Evolutionary conservation across 2,888 invertebrate species (phyloP).

Genomic region (Lepidocyrtoides sp.): DNA sequence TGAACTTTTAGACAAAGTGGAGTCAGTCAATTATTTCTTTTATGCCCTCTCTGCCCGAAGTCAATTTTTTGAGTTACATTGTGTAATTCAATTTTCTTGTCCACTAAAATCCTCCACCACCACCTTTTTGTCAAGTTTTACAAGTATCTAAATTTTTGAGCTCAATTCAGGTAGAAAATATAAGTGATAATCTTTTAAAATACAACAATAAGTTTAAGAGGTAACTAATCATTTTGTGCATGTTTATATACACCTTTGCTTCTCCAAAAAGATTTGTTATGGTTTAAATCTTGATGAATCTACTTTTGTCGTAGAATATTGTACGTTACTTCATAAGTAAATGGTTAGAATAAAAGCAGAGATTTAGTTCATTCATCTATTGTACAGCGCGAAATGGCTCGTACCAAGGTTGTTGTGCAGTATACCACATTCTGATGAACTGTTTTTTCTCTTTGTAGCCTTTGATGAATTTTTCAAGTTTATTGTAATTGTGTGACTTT

Average conservation of each 20-base stretch:
- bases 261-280: constrained; percentile 42
- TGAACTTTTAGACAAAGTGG: constrained; percentile 80
- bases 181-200: background rate
- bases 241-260: background rate
- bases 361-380: constrained; percentile 40
- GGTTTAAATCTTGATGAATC: constrained; percentile 4
- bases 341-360: background rate
- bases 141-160: background rate
- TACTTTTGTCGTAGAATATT: background rate
- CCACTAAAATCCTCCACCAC: background rate
- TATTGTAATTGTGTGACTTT: constrained; percentile 37
- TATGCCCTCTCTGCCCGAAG: background rate
- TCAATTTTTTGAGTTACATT: constrained; percentile 27
- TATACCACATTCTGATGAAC: too few species aligned
- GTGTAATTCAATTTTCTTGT: constrained; percentile 34
- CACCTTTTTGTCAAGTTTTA: background rate
- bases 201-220: background rate
- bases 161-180: constrained; percentile 21
- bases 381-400: constrained; percentile 54
- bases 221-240: constrained; percentile 19
- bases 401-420: constrained; percentile 73
- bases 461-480: background rate
- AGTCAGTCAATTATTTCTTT: constrained; percentile 79
- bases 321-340: background rate
- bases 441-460: background rate